These are phyloP conservation scores for Xylota segnis DNA, from an alignment of 2,888 invertebrate genomes.

Conservation along the genomic window DNA sequence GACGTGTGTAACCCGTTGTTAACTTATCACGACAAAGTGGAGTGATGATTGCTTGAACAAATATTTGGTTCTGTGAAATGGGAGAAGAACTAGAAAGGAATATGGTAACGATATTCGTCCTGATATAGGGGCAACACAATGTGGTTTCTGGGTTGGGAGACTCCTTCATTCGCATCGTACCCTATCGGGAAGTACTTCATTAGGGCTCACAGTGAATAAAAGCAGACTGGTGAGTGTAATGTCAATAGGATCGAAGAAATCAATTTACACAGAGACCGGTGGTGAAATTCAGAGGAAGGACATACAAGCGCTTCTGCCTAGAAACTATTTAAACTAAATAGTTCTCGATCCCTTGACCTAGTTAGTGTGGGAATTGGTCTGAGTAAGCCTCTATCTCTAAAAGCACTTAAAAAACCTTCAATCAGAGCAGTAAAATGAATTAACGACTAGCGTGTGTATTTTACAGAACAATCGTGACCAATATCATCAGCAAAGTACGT, in stretches of 20 bases:
- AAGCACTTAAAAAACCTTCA: neutral
- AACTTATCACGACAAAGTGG: conserved; percentile 72
- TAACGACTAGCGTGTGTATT: neutral
- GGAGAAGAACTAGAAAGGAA: conserved; percentile 6
- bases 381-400: too few species aligned
- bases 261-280: too few species aligned
- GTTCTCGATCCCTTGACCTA: too few species aligned
- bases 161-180: neutral
- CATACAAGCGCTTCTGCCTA: too few species aligned
- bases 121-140: neutral
- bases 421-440: neutral
- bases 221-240: too few species aligned
- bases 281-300: too few species aligned
- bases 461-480: neutral
- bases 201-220: neutral
- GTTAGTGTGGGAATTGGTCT: too few species aligned
- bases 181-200: neutral
- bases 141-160: neutral
- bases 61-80: conserved; percentile 59
- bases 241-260: too few species aligned
- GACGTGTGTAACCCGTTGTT: conserved; percentile 67
- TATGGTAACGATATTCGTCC: conserved; percentile 1
- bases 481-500: neutral
- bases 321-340: too few species aligned
- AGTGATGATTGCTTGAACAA: conserved; percentile 67